Conservation (phyloP, 2,113 vertebrate genomes). For the Nothobranchius kuhntae region DNA sequence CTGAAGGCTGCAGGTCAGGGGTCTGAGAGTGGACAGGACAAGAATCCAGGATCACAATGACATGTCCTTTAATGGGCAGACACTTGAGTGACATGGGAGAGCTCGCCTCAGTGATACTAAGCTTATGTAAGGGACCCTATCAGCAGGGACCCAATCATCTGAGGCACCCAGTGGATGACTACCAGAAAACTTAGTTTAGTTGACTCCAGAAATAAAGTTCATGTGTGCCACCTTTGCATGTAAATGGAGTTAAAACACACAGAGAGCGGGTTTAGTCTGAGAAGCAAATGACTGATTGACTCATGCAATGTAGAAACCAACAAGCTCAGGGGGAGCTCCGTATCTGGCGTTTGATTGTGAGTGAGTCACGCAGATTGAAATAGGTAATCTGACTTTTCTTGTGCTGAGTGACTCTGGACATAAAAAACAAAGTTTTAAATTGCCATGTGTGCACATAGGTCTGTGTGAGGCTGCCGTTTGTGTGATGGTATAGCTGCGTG, state of each 20-base stretch:
- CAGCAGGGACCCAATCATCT: conserved; percentile 44
- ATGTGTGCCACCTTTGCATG: conserved; percentile 2
- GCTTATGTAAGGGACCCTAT: conserved; percentile 57
- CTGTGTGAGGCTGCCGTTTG: conserved; percentile 30
- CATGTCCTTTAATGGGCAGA: conserved; percentile 76
- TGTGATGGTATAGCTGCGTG: conserved; percentile 28
- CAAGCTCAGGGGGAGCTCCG: conserved; percentile 51
- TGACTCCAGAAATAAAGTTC: no score
- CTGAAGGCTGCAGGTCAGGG: conserved; percentile 25
- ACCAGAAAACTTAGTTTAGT: conserved; percentile 54
- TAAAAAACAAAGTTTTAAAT: conserved; percentile 63
- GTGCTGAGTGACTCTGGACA: conserved; percentile 40
- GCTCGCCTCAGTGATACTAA: conserved; percentile 58
- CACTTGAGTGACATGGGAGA: conserved; percentile 71
- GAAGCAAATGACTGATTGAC: conserved; percentile 61
- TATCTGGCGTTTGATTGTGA: conserved; percentile 63
- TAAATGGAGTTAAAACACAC: conserved; percentile 9
- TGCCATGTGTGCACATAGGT: conserved; percentile 25
- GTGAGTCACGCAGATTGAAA: conserved; percentile 70
- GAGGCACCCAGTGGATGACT: conserved; percentile 64
- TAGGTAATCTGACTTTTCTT: conserved; percentile 56
- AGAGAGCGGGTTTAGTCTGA: conserved; percentile 22
- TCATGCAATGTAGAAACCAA: conserved; percentile 59
- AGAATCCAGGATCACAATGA: conserved; percentile 57
- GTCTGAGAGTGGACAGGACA: conserved; percentile 40